Conservation (phyloP, 2,113 vertebrate genomes). For the Tylochromis polylepis region DNA sequence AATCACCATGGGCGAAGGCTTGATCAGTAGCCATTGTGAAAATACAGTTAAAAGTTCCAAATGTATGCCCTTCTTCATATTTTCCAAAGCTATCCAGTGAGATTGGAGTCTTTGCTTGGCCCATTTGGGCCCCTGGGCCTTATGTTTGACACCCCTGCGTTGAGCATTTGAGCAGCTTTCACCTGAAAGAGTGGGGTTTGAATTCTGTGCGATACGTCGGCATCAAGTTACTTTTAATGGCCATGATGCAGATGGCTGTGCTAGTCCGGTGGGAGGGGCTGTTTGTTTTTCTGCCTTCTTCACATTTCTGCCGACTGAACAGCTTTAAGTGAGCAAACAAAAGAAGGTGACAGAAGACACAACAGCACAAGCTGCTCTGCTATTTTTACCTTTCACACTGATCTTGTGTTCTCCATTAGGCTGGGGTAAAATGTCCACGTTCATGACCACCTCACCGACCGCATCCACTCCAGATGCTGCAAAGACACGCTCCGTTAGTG, state of each 20-base stretch:
- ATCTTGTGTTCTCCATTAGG: slow-evolving; percentile 89
- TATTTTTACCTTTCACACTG: slow-evolving; percentile 85
- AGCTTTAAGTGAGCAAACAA: neutral
- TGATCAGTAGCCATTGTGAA: neutral
- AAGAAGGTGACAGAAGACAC: neutral
- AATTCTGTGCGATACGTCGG: neutral
- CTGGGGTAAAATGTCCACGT: slow-evolving; percentile 88
- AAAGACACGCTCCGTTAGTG: neutral
- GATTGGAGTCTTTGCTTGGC: neutral
- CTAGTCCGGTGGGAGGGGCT: neutral
- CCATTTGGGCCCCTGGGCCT: neutral
- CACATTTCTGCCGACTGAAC: neutral
- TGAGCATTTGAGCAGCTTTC: neutral
- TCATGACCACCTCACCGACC: slow-evolving; percentile 88
- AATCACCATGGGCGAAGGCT: neutral
- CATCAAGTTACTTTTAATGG: neutral
- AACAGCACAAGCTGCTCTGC: neutral
- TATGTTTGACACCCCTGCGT: neutral
- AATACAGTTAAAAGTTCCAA: neutral
- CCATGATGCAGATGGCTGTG: neutral
- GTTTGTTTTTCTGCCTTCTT: neutral
- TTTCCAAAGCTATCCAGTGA: neutral
- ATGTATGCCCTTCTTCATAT: neutral
- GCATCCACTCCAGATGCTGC: slow-evolving; percentile 90
- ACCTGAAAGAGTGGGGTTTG: neutral